These are phyloP conservation scores for Chelonoidis abingdonii DNA, from an alignment of 2,113 vertebrate species.

Conservation along the genomic window DNA sequence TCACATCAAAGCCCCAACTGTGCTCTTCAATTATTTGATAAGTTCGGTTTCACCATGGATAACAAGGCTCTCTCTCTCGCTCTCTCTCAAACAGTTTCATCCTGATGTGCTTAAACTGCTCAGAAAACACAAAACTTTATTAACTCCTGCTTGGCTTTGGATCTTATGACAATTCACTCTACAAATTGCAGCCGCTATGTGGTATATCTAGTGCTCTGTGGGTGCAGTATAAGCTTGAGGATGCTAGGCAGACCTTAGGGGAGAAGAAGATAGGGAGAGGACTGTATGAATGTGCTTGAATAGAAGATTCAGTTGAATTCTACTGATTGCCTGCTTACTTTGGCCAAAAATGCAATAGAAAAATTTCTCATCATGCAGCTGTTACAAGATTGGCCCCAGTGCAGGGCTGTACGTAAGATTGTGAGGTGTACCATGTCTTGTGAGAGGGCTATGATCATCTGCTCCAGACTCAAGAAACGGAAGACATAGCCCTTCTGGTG, in stretches of 20 bases:
- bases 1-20: conserved; percentile 10
- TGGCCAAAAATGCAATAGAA: background rate
- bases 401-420: background rate
- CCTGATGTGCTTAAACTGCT: background rate
- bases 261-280: background rate
- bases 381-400: background rate
- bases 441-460: background rate
- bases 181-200: background rate
- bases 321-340: background rate
- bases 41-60: background rate
- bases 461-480: background rate
- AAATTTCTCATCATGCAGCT: background rate
- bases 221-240: background rate
- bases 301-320: background rate
- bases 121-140: background rate
- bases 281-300: background rate
- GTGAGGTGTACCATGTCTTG: background rate
- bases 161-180: background rate
- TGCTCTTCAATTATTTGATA: conserved; percentile 21
- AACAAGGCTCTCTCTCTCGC: background rate
- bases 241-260: background rate
- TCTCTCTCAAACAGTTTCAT: background rate
- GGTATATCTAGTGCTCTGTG: background rate
- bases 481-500: background rate
- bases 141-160: background rate